A percentile compares a stretch with the other conserved stretches of the same genome.
These are phyloP conservation scores for Apeira syringaria DNA, from an alignment of 2,888 invertebrate species.

Conservation along the genomic window DNA sequence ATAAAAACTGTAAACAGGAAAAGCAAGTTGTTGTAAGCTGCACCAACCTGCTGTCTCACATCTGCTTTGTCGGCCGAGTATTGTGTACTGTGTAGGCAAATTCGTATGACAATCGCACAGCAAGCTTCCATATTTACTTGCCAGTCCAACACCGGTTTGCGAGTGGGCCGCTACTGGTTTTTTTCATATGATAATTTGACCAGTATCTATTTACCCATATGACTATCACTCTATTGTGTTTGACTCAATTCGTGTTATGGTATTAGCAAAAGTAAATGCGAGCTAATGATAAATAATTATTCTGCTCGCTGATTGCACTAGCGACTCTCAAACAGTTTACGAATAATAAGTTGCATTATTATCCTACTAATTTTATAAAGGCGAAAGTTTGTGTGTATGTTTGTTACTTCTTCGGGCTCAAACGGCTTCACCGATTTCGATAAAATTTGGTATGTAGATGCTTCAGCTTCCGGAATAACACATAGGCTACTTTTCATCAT, in stretches of 20 bases:
- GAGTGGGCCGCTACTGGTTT: slow-evolving; percentile 73
- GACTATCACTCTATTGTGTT: slow-evolving; percentile 35
- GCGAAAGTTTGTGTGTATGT: too few relatives aligned
- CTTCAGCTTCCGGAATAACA: too few relatives aligned
- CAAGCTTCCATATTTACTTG: slow-evolving; percentile 81
- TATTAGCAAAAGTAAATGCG: slow-evolving; percentile 18
- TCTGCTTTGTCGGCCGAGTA: slow-evolving; percentile 10
- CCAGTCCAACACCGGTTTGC: slow-evolving; percentile 74
- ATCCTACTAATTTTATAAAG: too few relatives aligned
- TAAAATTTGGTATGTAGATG: too few relatives aligned
- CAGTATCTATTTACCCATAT: slow-evolving; percentile 54
- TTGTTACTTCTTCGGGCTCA: too few relatives aligned
- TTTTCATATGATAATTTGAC: slow-evolving; percentile 66
- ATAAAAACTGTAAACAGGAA: not conserved
- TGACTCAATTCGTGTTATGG: slow-evolving; percentile 24
- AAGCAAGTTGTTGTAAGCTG: not conserved
- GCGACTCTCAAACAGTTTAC: too few relatives aligned
- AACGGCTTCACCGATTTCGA: too few relatives aligned
- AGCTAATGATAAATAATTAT: slow-evolving; percentile 8
- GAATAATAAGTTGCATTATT: too few relatives aligned
- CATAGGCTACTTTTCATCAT: too few relatives aligned
- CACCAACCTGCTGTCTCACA: slow-evolving; percentile 4
- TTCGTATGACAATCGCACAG: slow-evolving; percentile 64
- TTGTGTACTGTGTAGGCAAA: slow-evolving; percentile 75
- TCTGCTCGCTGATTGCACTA: slow-evolving; percentile 3